Percentiles rank a stretch among this genome's conserved stretches.
Conservation (phyloP, 2,888 invertebrate species). For the Andrena bicolor region DNA sequence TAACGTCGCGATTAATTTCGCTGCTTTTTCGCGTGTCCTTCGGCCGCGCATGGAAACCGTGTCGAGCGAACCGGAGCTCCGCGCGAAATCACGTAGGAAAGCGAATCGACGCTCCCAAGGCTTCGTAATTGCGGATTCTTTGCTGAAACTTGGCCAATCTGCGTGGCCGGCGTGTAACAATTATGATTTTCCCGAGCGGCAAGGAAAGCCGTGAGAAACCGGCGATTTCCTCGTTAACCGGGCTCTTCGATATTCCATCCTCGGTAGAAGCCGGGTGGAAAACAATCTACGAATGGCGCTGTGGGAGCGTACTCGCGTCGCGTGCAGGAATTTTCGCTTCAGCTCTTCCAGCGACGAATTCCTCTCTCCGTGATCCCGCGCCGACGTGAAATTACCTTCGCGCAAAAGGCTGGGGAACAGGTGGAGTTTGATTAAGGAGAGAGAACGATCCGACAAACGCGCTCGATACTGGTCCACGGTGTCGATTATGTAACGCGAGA, state of each 20-base stretch:
- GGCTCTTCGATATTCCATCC: constrained; percentile 6
- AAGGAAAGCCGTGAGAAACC: constrained; percentile 35
- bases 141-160: constrained; percentile 21
- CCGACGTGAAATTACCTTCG: not conserved
- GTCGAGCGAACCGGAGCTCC: not conserved
- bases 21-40: constrained; percentile 20
- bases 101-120: constrained; percentile 5
- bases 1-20: constrained; percentile 14
- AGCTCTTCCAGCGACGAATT: not conserved
- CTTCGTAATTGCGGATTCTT: constrained; percentile 33
- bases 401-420: no score
- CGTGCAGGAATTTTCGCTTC: not conserved
- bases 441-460: not conserved
- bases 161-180: not conserved
- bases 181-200: constrained; percentile 22
- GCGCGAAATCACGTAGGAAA: constrained; percentile 32
- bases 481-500: constrained; percentile 29
- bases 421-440: no score
- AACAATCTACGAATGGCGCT: not conserved
- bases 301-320: not conserved
- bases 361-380: not conserved
- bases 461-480: constrained; percentile 24
- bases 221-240: constrained; percentile 11
- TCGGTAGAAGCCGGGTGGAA: not conserved
- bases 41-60: not conserved